Evolutionary conservation across 2,797 vertebrate species (phyloP), one percentile per base, ranked within the genome.

Genomic region (Naso thynnoides): DNA sequence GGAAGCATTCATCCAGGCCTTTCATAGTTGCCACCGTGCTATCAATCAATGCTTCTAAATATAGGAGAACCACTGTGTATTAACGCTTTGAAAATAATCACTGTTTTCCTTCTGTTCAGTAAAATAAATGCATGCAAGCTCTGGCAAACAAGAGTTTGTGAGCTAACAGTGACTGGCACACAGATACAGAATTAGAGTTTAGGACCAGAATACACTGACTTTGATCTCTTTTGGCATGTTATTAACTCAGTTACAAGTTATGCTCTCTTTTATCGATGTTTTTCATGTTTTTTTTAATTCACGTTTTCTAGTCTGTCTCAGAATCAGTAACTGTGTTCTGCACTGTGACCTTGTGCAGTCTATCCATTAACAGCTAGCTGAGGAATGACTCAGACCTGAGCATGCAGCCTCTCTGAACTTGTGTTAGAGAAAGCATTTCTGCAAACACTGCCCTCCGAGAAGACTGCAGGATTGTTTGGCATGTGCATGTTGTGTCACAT

Each of bases 381-480:
- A 67, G 19, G 39, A 76, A 68, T 38, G 69, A 69, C 11, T 6
- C 11, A 6, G 33, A 49, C 24, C 10, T 42, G 16, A 61, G 15
- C 58, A 42, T 10, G 36, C 1, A 29, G 27, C 26, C 23, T 36
- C 48, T 49, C 27, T 54, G 21, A 44, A 39, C 23, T 60, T 44
- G 54, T 39, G 31, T 47, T 7, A 21, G 27, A 13, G 13, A 15
- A 41, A 27, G 7, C 8, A 47, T 61, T 39, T 49, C 31, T 42
- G 18, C 21, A 61, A 23, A 49, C 9, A 10, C 18, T 36, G 2
- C 36, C 13, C 18, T 27, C 0, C 0, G 26, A 23, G 29, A 59
- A 50, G 53, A 29, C 3, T 29, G 13, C 11, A 26, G n/a, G 33
- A 21, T 47, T 53, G 26, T 48, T 44, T 18, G 6, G 15, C n/a